A percentile compares a stretch with the other conserved stretches of the same genome.
Conservation (phyloP, 1,140 invertebrate species). For the Tetragnatha versicolor region DNA sequence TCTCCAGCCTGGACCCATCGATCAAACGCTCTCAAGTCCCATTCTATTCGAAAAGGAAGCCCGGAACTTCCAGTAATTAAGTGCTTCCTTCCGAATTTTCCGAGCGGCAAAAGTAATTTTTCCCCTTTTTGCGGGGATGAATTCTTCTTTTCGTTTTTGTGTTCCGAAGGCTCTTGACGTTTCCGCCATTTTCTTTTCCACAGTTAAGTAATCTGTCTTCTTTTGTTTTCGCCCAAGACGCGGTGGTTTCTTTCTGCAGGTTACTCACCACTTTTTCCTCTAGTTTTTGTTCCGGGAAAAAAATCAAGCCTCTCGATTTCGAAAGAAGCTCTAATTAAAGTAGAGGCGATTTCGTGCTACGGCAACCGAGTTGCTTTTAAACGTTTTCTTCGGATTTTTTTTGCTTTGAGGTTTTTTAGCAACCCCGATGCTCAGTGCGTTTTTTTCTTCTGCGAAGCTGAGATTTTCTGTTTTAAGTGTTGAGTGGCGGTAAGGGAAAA, state of each 20-base stretch:
- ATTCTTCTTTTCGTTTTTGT: conserved; percentile 28
- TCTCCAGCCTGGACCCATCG: neutral
- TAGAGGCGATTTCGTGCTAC: conserved; percentile 39
- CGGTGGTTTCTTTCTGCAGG: conserved; percentile 15
- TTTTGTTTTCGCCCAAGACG: conserved; percentile 28
- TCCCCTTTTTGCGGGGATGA: conserved; percentile 1
- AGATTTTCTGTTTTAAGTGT: conserved; percentile 8
- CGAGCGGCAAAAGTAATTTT: conserved; percentile 35
- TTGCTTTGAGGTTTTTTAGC: neutral
- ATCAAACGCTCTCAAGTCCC: conserved; percentile 19
- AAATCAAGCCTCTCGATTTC: conserved; percentile 19
- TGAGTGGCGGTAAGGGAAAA: neutral
- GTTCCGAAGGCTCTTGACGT: conserved; percentile 29
- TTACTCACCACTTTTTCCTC: conserved; percentile 20
- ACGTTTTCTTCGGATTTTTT: conserved; percentile 26
- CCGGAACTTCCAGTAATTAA: conserved; percentile 51
- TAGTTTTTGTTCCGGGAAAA: neutral
- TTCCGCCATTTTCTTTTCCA: conserved; percentile 34
- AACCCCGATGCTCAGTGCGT: neutral
- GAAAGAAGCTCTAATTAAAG: conserved; percentile 34
- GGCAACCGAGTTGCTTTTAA: conserved; percentile 27
- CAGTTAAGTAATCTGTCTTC: conserved; percentile 50
- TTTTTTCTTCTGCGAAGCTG: neutral
- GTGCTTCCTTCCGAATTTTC: conserved; percentile 48
- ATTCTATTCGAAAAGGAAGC: neutral